phyloP scores from a whole-genome alignment of 1,140 invertebrate species.

The Leptinotarsa lineolata region DNA sequence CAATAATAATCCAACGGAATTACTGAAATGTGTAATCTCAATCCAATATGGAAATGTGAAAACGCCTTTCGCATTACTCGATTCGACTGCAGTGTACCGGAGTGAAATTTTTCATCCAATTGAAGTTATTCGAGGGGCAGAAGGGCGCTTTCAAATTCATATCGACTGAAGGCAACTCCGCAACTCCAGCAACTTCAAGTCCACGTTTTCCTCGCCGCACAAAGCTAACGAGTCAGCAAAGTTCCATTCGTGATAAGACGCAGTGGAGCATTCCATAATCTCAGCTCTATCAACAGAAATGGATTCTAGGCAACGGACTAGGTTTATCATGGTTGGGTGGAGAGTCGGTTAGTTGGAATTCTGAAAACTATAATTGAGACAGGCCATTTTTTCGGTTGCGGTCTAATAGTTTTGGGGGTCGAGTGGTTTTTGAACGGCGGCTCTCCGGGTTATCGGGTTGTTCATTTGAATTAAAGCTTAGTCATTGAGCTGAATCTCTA shows the following conservation, averaged over 20 bases:
- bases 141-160: constrained; percentile 6
- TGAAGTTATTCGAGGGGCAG: constrained; percentile 15
- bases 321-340: background rate
- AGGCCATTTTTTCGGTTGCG: too few species aligned
- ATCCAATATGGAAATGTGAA: constrained; percentile 16
- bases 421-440: too few species aligned
- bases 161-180: constrained; percentile 9
- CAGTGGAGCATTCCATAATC: constrained; percentile 29
- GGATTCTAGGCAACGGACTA: constrained; percentile 7
- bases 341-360: too few species aligned
- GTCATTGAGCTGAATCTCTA: too few species aligned
- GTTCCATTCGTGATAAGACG: constrained; percentile 32
- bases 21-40: constrained; percentile 16
- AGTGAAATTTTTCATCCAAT: constrained; percentile 23
- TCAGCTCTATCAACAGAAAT: constrained; percentile 24
- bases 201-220: constrained; percentile 19
- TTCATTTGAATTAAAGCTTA: too few species aligned
- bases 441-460: too few species aligned
- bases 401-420: too few species aligned
- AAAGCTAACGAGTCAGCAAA: constrained; percentile 39
- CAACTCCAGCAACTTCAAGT: constrained; percentile 14
- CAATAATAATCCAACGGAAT: background rate
- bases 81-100: constrained; percentile 16
- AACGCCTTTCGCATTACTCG: constrained; percentile 21
- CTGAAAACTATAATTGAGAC: too few species aligned